phyloP scores from a whole-genome alignment of 2,797 vertebrate species.

The Pipistrellus pygmaeus region DNA sequence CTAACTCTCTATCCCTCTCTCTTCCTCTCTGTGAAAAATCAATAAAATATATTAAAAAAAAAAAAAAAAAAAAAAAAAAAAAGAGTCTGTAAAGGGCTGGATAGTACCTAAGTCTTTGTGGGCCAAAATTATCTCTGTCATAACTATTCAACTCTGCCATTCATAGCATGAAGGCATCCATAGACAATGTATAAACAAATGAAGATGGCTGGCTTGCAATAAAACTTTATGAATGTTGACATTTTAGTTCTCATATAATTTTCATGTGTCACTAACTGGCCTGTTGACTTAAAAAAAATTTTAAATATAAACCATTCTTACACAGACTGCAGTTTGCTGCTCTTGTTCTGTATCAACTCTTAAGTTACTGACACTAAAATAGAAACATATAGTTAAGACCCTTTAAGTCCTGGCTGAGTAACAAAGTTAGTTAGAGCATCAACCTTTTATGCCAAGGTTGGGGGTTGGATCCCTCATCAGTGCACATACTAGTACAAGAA shows the following conservation, averaged over 20 bases:
- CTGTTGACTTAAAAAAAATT: neutral
- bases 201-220: neutral
- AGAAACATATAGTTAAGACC: neutral
- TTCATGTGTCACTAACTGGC: constrained; percentile 20
- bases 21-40: too few species aligned
- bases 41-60: too few species aligned
- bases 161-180: neutral
- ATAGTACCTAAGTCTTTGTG: neutral
- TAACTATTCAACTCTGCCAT: neutral
- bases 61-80: too few species aligned
- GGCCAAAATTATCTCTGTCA: neutral
- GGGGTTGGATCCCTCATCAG: neutral
- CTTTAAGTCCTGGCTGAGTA: neutral
- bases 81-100: neutral
- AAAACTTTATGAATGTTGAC: constrained; percentile 27
- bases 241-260: constrained; percentile 22
- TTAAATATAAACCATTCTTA: neutral
- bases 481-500: neutral
- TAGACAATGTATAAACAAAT: neutral
- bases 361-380: neutral
- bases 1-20: too few species aligned
- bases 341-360: neutral
- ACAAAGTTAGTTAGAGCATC: neutral
- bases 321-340: neutral
- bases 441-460: neutral